A percentile compares a stretch with the other conserved stretches of the same genome.
Evolutionary conservation across 2,888 invertebrate genomes (phyloP).

Genomic region (Cheilosia urbana): DNA sequence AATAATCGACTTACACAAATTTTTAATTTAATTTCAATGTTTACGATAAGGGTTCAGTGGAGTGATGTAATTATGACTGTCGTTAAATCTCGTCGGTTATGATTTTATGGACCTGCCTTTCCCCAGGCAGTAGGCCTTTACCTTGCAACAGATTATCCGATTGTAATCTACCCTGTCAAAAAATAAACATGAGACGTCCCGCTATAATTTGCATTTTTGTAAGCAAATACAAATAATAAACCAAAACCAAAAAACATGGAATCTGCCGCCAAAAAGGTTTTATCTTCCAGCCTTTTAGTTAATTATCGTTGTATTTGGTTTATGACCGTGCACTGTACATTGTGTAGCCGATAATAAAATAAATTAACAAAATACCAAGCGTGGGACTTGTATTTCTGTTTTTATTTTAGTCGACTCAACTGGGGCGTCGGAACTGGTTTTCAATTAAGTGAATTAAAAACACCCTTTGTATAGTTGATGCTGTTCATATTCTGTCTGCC

Average conservation of each 20-base stretch:
- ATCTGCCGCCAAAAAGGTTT: background rate
- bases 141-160: slow-evolving; percentile 3
- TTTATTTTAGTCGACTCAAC: background rate
- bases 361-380: slow-evolving; percentile 8
- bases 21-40: background rate
- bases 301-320: slow-evolving; percentile 5
- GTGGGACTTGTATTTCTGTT: slow-evolving; percentile 2
- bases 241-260: background rate
- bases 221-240: background rate
- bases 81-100: background rate
- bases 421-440: background rate
- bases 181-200: background rate
- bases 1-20: background rate
- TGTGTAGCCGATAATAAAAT: slow-evolving; percentile 16
- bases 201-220: background rate
- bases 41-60: background rate
- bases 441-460: slow-evolving; percentile 4
- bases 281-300: slow-evolving; percentile 13
- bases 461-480: background rate
- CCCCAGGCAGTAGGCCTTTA: background rate
- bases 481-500: background rate
- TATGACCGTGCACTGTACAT: slow-evolving; percentile 3
- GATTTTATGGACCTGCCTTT: background rate
- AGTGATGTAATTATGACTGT: no score
- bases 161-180: background rate